These are phyloP conservation scores for Calvadosia cruxmelitensis DNA, from an alignment of 30 jellyfish, hydroid and myxozoan species.

Conservation along the genomic window DNA sequence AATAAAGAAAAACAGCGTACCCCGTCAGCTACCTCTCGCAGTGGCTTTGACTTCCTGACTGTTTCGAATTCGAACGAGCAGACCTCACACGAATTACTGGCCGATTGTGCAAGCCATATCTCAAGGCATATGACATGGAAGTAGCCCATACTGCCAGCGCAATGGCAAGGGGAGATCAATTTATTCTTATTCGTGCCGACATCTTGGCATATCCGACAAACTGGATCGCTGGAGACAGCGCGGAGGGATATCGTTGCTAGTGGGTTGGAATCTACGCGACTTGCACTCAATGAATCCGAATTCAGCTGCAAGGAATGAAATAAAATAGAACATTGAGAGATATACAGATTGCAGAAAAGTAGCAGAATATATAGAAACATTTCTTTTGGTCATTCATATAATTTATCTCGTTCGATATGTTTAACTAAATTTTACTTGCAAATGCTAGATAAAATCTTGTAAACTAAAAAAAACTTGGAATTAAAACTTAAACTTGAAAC, in stretches of 20 bases:
- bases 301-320: too few species aligned
- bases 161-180: slow-evolving; percentile 57
- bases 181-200: slow-evolving; percentile 22
- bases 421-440: too few species aligned
- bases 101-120: slow-evolving; percentile 68
- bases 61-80: slow-evolving; percentile 62
- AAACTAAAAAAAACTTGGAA: too few species aligned
- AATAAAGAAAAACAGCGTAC: too few species aligned
- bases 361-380: too few species aligned
- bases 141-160: slow-evolving; percentile 76
- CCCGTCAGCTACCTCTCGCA: slow-evolving; percentile 4
- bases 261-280: background rate
- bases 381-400: too few species aligned
- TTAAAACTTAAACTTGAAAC: too few species aligned
- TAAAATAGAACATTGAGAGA: too few species aligned
- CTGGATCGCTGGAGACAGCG: background rate
- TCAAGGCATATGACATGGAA: slow-evolving; percentile 65
- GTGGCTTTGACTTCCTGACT: slow-evolving; percentile 25
- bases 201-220: slow-evolving; percentile 81
- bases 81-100: slow-evolving; percentile 62
- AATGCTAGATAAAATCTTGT: too few species aligned
- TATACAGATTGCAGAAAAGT: too few species aligned
- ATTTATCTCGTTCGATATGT: background rate
- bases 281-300: too few species aligned
- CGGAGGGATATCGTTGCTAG: background rate